These are phyloP conservation scores for Emydocephalus ijimae DNA, from an alignment of 2,113 vertebrate species.

Conservation along the genomic window DNA sequence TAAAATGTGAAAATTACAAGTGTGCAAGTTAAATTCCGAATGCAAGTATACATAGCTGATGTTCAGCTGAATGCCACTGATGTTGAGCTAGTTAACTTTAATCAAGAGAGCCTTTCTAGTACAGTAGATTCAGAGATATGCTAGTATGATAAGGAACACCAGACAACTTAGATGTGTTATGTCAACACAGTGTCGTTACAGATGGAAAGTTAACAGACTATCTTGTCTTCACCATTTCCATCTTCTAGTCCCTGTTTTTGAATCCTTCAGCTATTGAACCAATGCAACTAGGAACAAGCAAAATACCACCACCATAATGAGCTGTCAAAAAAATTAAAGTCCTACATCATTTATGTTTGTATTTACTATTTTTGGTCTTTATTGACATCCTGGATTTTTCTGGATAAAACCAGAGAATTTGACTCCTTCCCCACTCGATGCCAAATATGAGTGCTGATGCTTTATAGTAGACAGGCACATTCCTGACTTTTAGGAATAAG, in stretches of 20 bases:
- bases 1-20: not conserved
- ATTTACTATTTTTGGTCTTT: not conserved
- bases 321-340: not conserved
- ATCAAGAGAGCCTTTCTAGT: not conserved
- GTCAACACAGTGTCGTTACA: not conserved
- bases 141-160: not conserved
- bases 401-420: not conserved
- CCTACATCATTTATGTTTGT: not conserved
- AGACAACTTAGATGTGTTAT: not conserved
- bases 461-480: not conserved
- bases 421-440: not conserved
- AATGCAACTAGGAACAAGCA: not conserved
- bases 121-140: not conserved
- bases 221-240: not conserved
- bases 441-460: not conserved
- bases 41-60: not conserved
- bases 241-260: not conserved
- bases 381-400: not conserved
- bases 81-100: not conserved
- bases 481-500: not conserved
- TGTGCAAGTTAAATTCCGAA: not conserved
- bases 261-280: not conserved
- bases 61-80: not conserved
- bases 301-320: not conserved
- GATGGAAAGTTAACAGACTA: not conserved